Conservation (phyloP, 2,797 vertebrate species). For the Silurus lanzhouensis region DNA sequence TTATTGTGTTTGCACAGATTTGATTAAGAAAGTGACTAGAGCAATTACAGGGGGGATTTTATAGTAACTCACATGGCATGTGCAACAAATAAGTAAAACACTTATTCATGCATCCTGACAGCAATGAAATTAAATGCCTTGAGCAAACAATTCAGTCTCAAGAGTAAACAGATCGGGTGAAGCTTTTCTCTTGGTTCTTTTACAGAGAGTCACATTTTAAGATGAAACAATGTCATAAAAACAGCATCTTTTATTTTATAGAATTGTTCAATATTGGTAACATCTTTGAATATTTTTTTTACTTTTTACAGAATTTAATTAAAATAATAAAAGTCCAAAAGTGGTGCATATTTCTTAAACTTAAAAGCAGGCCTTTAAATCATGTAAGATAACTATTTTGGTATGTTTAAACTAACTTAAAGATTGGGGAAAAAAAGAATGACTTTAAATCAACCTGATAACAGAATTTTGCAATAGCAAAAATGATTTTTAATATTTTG, state of each 20-base stretch:
- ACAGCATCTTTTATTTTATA: too few relatives aligned
- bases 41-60: background rate
- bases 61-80: background rate
- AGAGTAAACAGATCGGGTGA: background rate
- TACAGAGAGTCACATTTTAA: constrained; percentile 8
- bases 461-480: background rate
- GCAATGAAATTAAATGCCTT: background rate
- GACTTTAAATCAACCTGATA: background rate
- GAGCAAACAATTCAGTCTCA: constrained; percentile 12
- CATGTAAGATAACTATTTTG: background rate
- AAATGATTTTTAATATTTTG: background rate
- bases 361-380: background rate
- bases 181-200: background rate
- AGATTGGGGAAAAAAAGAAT: background rate
- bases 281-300: background rate
- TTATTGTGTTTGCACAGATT: constrained; percentile 11
- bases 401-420: background rate
- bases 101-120: constrained; percentile 1
- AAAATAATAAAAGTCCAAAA: background rate
- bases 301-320: background rate
- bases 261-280: too few relatives aligned
- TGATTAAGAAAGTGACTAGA: background rate
- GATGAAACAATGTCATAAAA: background rate
- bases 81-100: background rate
- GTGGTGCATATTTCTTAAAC: background rate